Percentiles rank a stretch among this genome's conserved stretches.
phyloP scores from a whole-genome alignment of 1,140 invertebrate genomes.

The Branchinecta lindahli region DNA sequence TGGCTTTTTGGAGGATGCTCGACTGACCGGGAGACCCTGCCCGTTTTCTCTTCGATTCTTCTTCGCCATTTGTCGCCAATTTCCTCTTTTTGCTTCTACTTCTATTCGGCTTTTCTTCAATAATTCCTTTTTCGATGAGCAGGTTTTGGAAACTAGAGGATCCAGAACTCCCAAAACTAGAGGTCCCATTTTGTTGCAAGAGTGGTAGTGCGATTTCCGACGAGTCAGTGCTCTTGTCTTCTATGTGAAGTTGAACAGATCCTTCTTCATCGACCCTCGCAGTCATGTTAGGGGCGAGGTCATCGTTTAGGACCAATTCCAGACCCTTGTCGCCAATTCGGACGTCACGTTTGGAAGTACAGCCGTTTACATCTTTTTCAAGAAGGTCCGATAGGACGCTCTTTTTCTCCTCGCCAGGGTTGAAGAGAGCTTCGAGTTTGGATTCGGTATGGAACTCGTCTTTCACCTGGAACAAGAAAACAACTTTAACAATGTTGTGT shows the following conservation, averaged over 20 bases:
- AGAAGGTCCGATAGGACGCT: constrained; percentile 48
- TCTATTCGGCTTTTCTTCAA: not conserved
- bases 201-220: not conserved
- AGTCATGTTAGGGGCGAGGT: constrained; percentile 10
- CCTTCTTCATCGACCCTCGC: constrained; percentile 19
- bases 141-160: not conserved
- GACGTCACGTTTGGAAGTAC: constrained; percentile 34
- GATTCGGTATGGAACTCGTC: not conserved
- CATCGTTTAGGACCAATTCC: constrained; percentile 41
- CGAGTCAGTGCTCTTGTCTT: constrained; percentile 13
- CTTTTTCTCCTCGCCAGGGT: constrained; percentile 26
- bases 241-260: constrained; percentile 20
- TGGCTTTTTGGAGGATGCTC: constrained; percentile 16
- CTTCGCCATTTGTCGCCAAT: not conserved
- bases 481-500: not conserved
- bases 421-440: constrained; percentile 10
- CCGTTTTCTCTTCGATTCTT: not conserved
- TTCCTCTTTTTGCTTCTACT: not conserved
- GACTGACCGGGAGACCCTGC: not conserved
- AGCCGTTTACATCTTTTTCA: constrained; percentile 40
- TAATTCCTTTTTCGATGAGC: not conserved
- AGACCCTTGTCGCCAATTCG: constrained; percentile 43
- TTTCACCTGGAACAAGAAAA: constrained; percentile 10
- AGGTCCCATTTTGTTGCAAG: not conserved
- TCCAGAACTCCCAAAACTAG: not conserved